Evolutionary conservation across 2,113 vertebrate genomes (phyloP), one percentile per base, ranked within the genome.

Genomic region (Aramus guarauna): DNA sequence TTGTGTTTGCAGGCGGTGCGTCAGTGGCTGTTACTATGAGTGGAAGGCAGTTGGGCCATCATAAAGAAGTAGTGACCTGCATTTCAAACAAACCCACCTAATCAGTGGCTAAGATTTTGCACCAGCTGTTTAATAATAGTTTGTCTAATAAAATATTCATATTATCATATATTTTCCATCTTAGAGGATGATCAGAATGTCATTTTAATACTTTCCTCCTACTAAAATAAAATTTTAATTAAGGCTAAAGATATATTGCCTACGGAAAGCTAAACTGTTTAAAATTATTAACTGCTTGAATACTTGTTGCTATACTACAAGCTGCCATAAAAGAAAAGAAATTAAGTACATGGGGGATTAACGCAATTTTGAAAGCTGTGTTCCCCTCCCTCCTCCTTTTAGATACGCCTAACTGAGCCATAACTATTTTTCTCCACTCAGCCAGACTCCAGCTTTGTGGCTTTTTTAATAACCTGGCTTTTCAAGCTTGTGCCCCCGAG

Each of bases 391-490:
- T 98, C 94, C 98, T 98, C 98, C 97, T 98, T 98, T 98, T 98
- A 98, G 98, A 98, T 98, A 98, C 97, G 98, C 98, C 99, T 98
- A 98, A 97, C 98, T 98, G 98, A 98, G 98, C 98, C 98, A 98
- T 97, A 98, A 98, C 98, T 98, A 98, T 99, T 99, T 99, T 98
- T 98, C 98, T 98, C 97, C 97, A 98, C 99, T 98, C 98, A 98
- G 98, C 98, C 98, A 98, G 99, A 98, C 98, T 98, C 98, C 98
- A 97, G 98, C 98, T 99, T 99, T 99, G 99, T 99, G 98, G 98
- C 98, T 99, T 99, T 97, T 98, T 99, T 99, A 99, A 99, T 99
- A 99, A 99, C 99, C 98, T 98, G 98, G 98, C 98, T 99, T 98
- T 99, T 98, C 98, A 98, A 98, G 98, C 98, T 98, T 98, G 98